These are phyloP conservation scores for Neoseiulus cucumeris DNA, from an alignment of 1,140 invertebrate species.

Conservation along the genomic window DNA sequence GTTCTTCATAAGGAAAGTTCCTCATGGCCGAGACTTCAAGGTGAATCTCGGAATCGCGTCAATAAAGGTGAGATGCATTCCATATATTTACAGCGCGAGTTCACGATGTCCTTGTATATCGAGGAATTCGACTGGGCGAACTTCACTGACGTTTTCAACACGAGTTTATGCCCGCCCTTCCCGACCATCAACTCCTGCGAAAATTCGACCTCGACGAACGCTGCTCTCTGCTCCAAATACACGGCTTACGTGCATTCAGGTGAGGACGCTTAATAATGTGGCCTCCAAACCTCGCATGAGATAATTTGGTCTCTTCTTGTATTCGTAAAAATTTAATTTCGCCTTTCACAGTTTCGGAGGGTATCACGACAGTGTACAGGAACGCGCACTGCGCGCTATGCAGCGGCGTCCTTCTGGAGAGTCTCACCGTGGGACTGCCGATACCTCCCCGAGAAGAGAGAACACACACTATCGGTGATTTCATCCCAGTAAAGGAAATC, in stretches of 20 bases:
- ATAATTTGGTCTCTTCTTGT: too few relatives aligned
- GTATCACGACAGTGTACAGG: constrained; percentile 1
- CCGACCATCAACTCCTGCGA: neutral
- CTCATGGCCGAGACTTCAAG: too few relatives aligned
- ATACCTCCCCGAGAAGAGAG: neutral
- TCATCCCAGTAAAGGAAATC: neutral
- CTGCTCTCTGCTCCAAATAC: neutral
- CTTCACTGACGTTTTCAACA: neutral
- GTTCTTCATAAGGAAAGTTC: too few relatives aligned
- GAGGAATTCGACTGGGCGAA: constrained; percentile 4
- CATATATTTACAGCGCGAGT: neutral
- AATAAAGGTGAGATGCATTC: too few relatives aligned
- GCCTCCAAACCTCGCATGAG: too few relatives aligned
- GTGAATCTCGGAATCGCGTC: too few relatives aligned
- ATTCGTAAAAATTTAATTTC: too few relatives aligned
- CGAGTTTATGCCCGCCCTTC: neutral
- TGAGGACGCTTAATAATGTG: neutral
- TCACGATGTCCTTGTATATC: neutral
- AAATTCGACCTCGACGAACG: neutral
- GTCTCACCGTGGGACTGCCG: neutral
- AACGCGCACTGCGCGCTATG: constrained; percentile 16
- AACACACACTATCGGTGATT: neutral
- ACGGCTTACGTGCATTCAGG: neutral
- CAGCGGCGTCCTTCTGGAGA: neutral
- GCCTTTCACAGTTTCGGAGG: neutral